These are phyloP conservation scores for Cherax destructor DNA, from an alignment of 1,140 invertebrate genomes.

Conservation along the genomic window DNA sequence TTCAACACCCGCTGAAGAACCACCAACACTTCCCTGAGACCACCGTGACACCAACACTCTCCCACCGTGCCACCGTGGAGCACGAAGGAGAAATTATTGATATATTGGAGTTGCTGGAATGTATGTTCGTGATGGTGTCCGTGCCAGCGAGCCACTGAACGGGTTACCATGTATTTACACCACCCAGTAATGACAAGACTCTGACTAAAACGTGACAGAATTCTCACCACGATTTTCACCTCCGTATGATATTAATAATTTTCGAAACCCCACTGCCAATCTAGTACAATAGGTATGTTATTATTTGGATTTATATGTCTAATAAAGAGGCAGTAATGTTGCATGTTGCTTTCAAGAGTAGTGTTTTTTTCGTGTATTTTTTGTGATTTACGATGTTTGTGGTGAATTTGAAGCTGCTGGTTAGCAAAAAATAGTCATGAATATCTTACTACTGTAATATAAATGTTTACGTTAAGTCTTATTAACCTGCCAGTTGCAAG, in stretches of 20 bases:
- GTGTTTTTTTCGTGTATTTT: neutral
- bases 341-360: neutral
- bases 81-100: neutral
- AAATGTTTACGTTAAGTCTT: too few species aligned
- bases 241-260: neutral
- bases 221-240: neutral
- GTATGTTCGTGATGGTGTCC: neutral
- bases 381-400: neutral
- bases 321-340: neutral
- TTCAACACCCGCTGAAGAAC: too few species aligned
- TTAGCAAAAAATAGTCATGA: neutral
- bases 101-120: neutral
- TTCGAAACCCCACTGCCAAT: neutral
- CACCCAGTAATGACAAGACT: neutral
- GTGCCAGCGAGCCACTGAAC: neutral
- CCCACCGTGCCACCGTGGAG: neutral
- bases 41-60: too few species aligned
- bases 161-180: neutral
- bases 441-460: too few species aligned
- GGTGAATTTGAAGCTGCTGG: neutral
- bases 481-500: too few species aligned
- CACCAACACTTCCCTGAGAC: too few species aligned
- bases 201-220: constrained; percentile 3
- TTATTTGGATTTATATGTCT: neutral
- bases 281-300: neutral